These are phyloP conservation scores for Pentalonia nigronervosa DNA, from an alignment of 1,140 invertebrate species.

Conservation along the genomic window DNA sequence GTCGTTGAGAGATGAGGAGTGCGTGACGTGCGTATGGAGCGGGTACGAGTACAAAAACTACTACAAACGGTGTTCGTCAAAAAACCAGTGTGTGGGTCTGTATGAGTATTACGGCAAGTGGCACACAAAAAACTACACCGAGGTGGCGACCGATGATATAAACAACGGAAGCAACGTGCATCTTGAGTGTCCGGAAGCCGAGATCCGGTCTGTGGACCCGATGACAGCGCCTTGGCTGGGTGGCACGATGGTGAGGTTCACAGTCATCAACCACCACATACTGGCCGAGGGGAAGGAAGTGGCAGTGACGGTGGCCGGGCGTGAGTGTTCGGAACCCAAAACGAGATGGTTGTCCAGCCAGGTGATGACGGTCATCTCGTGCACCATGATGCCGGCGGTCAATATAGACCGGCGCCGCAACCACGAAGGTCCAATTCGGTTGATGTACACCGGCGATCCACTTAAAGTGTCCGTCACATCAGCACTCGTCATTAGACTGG, in stretches of 20 bases:
- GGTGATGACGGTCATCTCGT: constrained; percentile 69
- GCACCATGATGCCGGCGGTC: constrained; percentile 45
- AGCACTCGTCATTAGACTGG: constrained; percentile 61
- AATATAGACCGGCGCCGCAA: not conserved
- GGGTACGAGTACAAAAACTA: not conserved
- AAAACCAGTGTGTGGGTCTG: not conserved
- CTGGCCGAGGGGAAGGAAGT: constrained; percentile 90
- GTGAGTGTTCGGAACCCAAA: constrained; percentile 86
- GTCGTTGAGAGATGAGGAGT: not conserved
- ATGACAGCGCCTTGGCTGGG: constrained; percentile 88
- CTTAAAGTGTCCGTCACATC: constrained; percentile 71
- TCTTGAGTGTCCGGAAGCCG: constrained; percentile 76
- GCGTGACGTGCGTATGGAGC: not conserved
- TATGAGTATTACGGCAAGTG: not conserved
- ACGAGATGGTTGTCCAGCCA: constrained; percentile 68
- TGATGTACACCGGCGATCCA: constrained; percentile 71
- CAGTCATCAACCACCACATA: constrained; percentile 93
- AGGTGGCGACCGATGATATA: not conserved
- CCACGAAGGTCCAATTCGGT: not conserved
- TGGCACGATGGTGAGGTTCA: constrained; percentile 95
- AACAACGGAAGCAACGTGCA: not conserved
- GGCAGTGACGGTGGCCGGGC: constrained; percentile 80
- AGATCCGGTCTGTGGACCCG: constrained; percentile 80
- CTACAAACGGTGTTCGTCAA: not conserved
- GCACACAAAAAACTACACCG: not conserved